These are phyloP conservation scores for Prionailurus bengalensis DNA, from an alignment of 2,113 vertebrate species.

Conservation along the genomic window DNA sequence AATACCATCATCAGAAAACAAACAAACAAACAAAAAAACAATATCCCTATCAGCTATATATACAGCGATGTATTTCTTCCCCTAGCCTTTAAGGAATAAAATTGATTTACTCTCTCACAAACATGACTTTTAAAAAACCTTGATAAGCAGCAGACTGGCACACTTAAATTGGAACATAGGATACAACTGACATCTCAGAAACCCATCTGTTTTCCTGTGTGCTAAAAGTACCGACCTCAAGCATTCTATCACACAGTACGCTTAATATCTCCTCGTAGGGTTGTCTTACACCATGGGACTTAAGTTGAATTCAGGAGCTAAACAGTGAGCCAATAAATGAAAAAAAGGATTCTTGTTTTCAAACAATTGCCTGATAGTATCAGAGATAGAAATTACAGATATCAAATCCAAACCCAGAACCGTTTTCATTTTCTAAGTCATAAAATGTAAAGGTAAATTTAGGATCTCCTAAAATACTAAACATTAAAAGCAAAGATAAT, in stretches of 20 bases:
- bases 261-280: background rate
- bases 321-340: background rate
- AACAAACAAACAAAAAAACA: background rate
- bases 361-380: conserved; percentile 6
- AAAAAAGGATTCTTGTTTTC: conserved; percentile 1
- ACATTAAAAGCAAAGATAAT: conserved; percentile 37
- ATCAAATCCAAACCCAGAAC: conserved; percentile 13
- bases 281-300: background rate
- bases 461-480: conserved; percentile 54
- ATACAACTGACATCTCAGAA: conserved; percentile 17
- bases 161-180: conserved; percentile 12
- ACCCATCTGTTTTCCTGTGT: background rate
- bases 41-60: background rate
- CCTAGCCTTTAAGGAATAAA: conserved; percentile 30
- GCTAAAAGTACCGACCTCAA: background rate
- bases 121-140: conserved; percentile 30
- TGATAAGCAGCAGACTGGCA: conserved; percentile 18
- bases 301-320: background rate
- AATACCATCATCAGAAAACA: background rate
- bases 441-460: conserved; percentile 47
- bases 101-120: conserved; percentile 52
- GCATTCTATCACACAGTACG: background rate
- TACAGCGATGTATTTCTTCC: background rate
- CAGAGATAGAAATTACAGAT: conserved; percentile 43
- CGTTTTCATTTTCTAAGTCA: conserved; percentile 46